phyloP scores from a whole-genome alignment of 2,888 invertebrate genomes.

The Euproctis similis region DNA sequence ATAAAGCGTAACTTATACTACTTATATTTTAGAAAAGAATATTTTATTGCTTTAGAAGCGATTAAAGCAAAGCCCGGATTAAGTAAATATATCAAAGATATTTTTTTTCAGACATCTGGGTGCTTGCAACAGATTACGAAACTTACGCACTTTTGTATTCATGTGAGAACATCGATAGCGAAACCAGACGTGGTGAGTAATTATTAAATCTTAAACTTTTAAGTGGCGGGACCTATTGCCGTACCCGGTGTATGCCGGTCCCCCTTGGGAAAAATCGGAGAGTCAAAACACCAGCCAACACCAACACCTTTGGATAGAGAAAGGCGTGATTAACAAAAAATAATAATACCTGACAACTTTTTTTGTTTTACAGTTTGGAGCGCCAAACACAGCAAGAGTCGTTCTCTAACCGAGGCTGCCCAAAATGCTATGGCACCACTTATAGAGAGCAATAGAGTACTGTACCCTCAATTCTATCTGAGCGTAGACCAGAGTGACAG shows the following conservation, averaged over 20 bases:
- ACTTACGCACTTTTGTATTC: conserved; percentile 52
- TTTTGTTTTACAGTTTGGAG: conserved; percentile 48
- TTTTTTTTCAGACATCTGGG: conserved; percentile 43
- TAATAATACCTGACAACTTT: too few relatives aligned
- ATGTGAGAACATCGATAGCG: conserved; percentile 41
- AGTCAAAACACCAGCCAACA: too few relatives aligned
- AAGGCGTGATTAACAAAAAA: too few relatives aligned
- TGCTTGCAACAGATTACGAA: conserved; percentile 54
- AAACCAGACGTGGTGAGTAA: conserved; percentile 44
- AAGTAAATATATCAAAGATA: conserved; percentile 1
- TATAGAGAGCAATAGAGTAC: conserved; percentile 32
- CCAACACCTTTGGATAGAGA: too few relatives aligned
- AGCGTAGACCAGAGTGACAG: conserved; percentile 36
- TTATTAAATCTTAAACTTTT: too few relatives aligned
- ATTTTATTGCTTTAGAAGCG: too few relatives aligned
- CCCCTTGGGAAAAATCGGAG: too few relatives aligned
- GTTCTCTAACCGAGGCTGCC: conserved; percentile 27
- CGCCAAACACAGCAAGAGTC: conserved; percentile 50
- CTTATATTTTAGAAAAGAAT: too few relatives aligned
- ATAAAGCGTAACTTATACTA: too few relatives aligned
- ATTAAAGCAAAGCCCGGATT: too few relatives aligned
- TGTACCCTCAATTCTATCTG: conserved; percentile 38
- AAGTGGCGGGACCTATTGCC: too few relatives aligned
- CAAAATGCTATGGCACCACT: conserved; percentile 29
- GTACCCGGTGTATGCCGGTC: too few relatives aligned